A percentile compares a stretch with the other conserved stretches of the same genome.
phyloP scores from a whole-genome alignment of 1,140 invertebrate species.

The Helicorthomorpha holstii region DNA sequence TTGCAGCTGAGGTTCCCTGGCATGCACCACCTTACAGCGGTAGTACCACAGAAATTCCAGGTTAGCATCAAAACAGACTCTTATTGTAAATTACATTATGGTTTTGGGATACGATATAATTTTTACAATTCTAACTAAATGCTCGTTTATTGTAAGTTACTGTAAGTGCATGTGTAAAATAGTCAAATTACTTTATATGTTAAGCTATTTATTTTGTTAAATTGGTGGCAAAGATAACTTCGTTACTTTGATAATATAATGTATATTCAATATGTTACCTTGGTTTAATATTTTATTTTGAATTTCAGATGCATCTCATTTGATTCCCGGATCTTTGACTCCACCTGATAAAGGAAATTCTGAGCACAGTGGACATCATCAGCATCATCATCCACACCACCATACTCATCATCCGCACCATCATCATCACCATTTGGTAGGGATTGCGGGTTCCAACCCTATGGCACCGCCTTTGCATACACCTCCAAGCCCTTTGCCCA shows the following conservation, averaged over 20 bases:
- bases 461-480: constrained; percentile 50
- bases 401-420: constrained; percentile 15
- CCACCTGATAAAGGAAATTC: constrained; percentile 33
- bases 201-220: not conserved
- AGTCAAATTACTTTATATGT: not conserved
- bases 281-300: not conserved
- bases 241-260: not conserved
- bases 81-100: too few relatives aligned
- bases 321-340: constrained; percentile 24
- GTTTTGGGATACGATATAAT: too few relatives aligned
- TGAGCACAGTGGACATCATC: constrained; percentile 13
- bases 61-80: not conserved
- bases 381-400: constrained; percentile 11
- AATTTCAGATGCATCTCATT: constrained; percentile 15
- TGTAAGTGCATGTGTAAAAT: not conserved
- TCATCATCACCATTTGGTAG: constrained; percentile 18
- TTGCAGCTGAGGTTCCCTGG: not conserved
- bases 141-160: not conserved
- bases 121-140: not conserved
- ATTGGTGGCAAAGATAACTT: not conserved
- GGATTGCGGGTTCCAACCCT: constrained; percentile 21
- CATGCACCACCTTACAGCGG: not conserved
- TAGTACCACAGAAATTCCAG: not conserved
- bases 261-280: not conserved
- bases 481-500: constrained; percentile 46